Evolutionary conservation across 30 jellyfish, hydroid and myxozoan genomes (phyloP).

Genomic region (Phacellophora camtschatica): DNA sequence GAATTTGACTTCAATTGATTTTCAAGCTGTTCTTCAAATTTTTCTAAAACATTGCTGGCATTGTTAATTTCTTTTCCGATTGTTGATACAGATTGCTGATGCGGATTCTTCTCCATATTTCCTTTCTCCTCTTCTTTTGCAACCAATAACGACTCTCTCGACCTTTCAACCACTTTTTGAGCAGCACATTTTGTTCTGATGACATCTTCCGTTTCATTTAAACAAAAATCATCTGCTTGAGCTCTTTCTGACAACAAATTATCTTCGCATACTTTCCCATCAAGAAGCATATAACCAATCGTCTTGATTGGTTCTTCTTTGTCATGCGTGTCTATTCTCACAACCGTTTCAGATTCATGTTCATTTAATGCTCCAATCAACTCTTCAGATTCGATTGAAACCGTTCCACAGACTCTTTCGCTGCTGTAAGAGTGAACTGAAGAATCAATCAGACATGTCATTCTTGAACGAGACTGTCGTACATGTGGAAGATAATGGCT

Average conservation of each 20-base stretch:
- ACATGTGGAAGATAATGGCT: conserved; percentile 23
- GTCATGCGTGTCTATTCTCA: conserved; percentile 28
- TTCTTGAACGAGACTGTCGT: conserved; percentile 42
- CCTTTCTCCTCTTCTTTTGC: neutral
- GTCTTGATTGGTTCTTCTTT: no score
- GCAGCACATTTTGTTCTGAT: conserved; percentile 18
- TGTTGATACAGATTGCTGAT: no score
- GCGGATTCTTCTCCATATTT: no score
- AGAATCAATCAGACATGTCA: conserved; percentile 25
- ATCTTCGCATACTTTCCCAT: neutral
- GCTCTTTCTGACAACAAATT: no score
- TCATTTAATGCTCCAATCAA: conserved; percentile 2
- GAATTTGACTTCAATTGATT: no score
- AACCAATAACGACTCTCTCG: neutral
- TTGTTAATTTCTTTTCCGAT: no score
- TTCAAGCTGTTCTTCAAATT: neutral
- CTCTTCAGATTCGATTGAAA: conserved; percentile 12
- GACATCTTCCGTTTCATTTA: conserved; percentile 36
- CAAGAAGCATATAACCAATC: no score
- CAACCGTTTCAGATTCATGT: conserved; percentile 25
- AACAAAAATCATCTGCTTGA: no score
- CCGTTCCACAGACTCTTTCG: conserved; percentile 1
- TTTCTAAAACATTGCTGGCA: neutral
- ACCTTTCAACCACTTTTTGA: neutral
- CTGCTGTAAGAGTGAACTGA: neutral